A percentile compares a stretch with the other conserved stretches of the same genome.
These are phyloP conservation scores for Festucalex cinctus DNA, from an alignment of 2,113 vertebrate genomes.

Conservation along the genomic window DNA sequence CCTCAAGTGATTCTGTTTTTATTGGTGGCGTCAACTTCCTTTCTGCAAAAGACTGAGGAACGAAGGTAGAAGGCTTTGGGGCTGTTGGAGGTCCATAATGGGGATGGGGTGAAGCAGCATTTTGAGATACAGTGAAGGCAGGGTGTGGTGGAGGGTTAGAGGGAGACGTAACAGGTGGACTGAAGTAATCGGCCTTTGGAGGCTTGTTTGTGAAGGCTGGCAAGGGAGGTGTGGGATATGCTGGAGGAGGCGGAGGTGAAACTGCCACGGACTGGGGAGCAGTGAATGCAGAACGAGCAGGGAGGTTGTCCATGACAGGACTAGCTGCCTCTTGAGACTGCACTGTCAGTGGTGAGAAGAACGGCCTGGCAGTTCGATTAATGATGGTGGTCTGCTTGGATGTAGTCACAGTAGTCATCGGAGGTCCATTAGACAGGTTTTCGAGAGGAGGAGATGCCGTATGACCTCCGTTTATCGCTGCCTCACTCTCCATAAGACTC, in stretches of 20 bases:
- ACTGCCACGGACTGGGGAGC: conserved; percentile 62
- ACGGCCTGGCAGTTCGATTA: conserved; percentile 90
- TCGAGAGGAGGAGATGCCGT: conserved; percentile 24
- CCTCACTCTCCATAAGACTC: conserved; percentile 28
- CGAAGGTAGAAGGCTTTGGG: conserved; percentile 63
- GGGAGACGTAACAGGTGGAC: conserved; percentile 60
- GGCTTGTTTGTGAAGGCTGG: conserved; percentile 62
- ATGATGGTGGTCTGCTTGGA: conserved; percentile 74
- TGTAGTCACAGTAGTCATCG: conserved; percentile 35
- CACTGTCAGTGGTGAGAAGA: conserved; percentile 74
- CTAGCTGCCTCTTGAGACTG: conserved; percentile 38
- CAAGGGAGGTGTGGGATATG: conserved; percentile 62
- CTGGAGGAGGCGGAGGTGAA: conserved; percentile 48
- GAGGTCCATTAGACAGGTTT: conserved; percentile 52
- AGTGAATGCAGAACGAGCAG: conserved; percentile 74
- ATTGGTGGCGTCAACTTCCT: conserved; percentile 44
- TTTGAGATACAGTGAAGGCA: conserved; percentile 55
- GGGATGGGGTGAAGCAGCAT: conserved; percentile 69
- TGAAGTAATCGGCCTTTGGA: conserved; percentile 70
- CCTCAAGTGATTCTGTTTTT: conserved; percentile 88
- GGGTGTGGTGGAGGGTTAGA: conserved; percentile 56
- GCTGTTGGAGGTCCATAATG: conserved; percentile 70
- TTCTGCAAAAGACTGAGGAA: conserved; percentile 53
- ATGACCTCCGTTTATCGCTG: conserved; percentile 37
- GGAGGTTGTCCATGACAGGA: conserved; percentile 65